These are phyloP conservation scores for Bicyclus anynana DNA, from an alignment of 1,140 invertebrate species.

Conservation along the genomic window DNA sequence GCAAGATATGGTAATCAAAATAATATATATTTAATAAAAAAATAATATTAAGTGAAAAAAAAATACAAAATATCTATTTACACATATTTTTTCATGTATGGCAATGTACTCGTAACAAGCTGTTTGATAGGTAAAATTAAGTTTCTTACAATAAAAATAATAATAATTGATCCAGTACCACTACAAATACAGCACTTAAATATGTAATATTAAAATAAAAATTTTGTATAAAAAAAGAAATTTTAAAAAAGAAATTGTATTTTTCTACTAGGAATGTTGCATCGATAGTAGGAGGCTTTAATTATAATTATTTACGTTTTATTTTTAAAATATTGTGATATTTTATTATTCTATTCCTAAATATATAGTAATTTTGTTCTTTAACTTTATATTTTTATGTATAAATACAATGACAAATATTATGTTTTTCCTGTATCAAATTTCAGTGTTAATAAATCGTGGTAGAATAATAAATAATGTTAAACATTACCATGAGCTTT, in stretches of 20 bases:
- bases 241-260: constrained; percentile 22
- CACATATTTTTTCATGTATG: constrained; percentile 20
- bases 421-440: too few species aligned
- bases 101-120: constrained; percentile 15
- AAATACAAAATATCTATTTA: constrained; percentile 19
- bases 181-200: constrained; percentile 17
- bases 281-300: constrained; percentile 11
- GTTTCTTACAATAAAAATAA: constrained; percentile 6
- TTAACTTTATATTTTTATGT: background rate
- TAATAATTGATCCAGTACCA: constrained; percentile 10
- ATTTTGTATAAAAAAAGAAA: constrained; percentile 20
- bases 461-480: constrained; percentile 8
- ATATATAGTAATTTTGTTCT: background rate
- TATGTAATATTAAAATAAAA: constrained; percentile 2
- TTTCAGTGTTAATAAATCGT: too few species aligned
- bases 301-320: background rate
- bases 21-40: constrained; percentile 19
- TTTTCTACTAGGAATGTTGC: constrained; percentile 30
- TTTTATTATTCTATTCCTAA: too few species aligned
- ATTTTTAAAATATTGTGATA: background rate
- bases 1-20: constrained; percentile 5
- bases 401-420: background rate
- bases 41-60: constrained; percentile 24
- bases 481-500: constrained; percentile 19
- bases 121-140: constrained; percentile 14